Base-by-base conservation (phyloP, 2,888 invertebrate species). In the Cephus rjabovi region DNA sequence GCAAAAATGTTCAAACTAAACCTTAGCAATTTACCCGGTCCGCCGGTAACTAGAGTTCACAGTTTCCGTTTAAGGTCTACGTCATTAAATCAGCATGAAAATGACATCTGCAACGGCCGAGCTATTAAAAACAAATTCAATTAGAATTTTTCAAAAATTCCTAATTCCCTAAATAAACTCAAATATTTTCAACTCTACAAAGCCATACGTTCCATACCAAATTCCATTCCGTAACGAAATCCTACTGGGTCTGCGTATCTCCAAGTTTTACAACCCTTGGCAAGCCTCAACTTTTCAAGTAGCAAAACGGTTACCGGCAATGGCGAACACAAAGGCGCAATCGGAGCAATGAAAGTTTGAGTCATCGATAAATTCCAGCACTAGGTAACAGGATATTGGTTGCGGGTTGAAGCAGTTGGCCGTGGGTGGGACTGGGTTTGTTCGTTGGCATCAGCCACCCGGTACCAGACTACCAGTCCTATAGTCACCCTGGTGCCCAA, bases 391-490 rank as follows among this genome's bases (percentile, higher is more conserved):
- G 88, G 87, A 89, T 88, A 88, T 89, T 88, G 88, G 87, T 56
- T 87, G 87, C 83, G 86, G 87, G 85, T 85, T 86, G 86, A 84
- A 84, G 85, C 83, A 85, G 85, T 84, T 86, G 86, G 83, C 86
- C 83, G 71, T 56, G 35, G 71, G 33, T 40, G 70, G 34, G 31
- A 71, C 34, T 76, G 76, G 76, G 70, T 71, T 86, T 85, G 82
- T 85, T 86, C 23, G 23, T 56, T 56, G 56, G 56, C 23, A 56
- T 56, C 56, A 56, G 56, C 6, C 23, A 40, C 40, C 40, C 71
- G 31, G 9, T 70, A 15, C 71, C 71, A 33, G 31, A 31, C 71
- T 34, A 34, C 71, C 15, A 31, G 71, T 31, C 71, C 34, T 71
- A n/a, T 12, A 71, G 33, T 34, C 31, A 71, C 31, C 71, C 71